Evolutionary conservation across 2,888 invertebrate genomes (phyloP).

Genomic region (Stenchaetothrips biformis): DNA sequence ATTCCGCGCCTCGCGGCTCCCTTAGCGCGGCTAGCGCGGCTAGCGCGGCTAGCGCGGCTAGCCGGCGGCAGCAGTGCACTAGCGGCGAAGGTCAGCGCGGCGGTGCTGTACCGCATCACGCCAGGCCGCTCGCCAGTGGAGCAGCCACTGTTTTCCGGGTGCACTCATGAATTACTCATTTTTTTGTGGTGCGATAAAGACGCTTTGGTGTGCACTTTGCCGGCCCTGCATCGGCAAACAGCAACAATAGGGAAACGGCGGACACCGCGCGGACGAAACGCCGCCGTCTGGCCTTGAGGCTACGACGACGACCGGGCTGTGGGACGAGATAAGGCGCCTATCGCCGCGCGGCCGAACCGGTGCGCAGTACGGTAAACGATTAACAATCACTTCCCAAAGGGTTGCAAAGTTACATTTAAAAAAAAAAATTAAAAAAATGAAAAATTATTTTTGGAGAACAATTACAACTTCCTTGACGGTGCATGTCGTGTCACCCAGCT

Average conservation of each 20-base stretch:
- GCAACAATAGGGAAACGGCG: too few species aligned
- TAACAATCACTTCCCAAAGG: not conserved
- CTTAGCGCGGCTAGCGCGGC: not conserved
- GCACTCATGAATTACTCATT: slow-evolving; percentile 25
- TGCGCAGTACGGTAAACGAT: not conserved
- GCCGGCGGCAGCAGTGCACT: not conserved
- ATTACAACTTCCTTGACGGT: too few species aligned
- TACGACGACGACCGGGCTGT: not conserved
- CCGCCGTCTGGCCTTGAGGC: not conserved
- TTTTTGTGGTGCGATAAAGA: not conserved
- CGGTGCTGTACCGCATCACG: not conserved
- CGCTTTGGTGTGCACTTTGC: not conserved
- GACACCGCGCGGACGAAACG: not conserved
- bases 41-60: too few species aligned
- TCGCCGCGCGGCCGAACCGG: not conserved
- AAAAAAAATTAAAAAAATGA: too few species aligned
- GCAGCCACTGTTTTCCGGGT: not conserved
- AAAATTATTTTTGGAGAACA: too few species aligned
- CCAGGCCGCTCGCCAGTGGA: too few species aligned
- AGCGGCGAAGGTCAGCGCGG: too few species aligned
- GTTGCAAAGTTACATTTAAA: too few species aligned
- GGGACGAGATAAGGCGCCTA: not conserved
- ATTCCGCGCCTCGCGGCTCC: not conserved
- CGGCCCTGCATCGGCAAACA: not conserved
- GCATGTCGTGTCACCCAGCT: too few species aligned